Conservation (phyloP, 30 jellyfish, hydroid and myxozoan species). For the Hydractinia symbiolongicarpus region DNA sequence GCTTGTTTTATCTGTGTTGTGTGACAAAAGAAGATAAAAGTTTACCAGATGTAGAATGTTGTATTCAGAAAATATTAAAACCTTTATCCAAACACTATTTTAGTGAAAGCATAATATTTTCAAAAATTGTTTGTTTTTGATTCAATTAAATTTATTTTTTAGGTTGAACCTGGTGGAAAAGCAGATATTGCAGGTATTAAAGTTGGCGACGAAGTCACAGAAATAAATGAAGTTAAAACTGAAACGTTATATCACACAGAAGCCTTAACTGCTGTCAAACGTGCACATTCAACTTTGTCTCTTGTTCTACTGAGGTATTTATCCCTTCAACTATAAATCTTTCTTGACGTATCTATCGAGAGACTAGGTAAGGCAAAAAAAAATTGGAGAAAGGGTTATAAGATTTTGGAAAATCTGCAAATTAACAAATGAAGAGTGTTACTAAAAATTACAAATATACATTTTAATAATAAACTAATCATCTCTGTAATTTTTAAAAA, state of each 20-base stretch:
- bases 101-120: too few relatives aligned
- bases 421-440: too few relatives aligned
- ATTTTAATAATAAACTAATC: too few relatives aligned
- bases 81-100: too few relatives aligned
- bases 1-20: too few relatives aligned
- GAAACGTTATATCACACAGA: constrained; percentile 72
- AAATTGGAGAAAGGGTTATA: neutral
- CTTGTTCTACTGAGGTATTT: constrained; percentile 55
- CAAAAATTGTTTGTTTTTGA: too few relatives aligned
- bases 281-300: constrained; percentile 45
- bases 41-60: too few relatives aligned
- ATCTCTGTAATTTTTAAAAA: too few relatives aligned
- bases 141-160: neutral
- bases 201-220: constrained; percentile 70
- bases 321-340: too few relatives aligned
- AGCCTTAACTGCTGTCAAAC: constrained; percentile 74
- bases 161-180: constrained; percentile 86
- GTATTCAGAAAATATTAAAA: too few relatives aligned
- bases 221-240: constrained; percentile 63
- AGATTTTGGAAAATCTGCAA: neutral
- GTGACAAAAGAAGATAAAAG: too few relatives aligned
- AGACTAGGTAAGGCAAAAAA: neutral
- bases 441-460: too few relatives aligned
- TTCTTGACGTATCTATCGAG: neutral
- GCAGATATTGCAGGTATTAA: constrained; percentile 76